These are phyloP conservation scores for Drosophila murphyi DNA, from an alignment of 1,140 invertebrate genomes.

Conservation along the genomic window DNA sequence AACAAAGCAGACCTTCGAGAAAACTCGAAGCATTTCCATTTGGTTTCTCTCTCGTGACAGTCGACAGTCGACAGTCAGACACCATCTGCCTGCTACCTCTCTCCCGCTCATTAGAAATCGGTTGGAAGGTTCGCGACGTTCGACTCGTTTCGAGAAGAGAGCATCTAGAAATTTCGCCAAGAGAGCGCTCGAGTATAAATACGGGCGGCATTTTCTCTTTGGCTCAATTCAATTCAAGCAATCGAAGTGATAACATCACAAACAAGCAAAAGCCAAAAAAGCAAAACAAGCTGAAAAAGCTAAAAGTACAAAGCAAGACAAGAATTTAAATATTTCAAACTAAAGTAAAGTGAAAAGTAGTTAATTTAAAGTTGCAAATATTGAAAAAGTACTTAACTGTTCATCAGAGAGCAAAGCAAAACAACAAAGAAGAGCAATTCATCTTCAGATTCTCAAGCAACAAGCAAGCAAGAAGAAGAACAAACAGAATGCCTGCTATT, in stretches of 20 bases:
- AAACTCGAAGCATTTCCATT: not conserved
- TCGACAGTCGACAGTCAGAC: not conserved
- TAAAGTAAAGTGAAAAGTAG: slow-evolving; percentile 13
- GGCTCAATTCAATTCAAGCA: slow-evolving; percentile 64
- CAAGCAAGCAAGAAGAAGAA: slow-evolving; percentile 7
- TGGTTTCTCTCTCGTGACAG: not conserved
- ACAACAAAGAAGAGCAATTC: not conserved
- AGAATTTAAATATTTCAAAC: slow-evolving; percentile 2
- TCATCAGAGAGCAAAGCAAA: not conserved
- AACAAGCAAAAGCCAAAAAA: slow-evolving; percentile 49
- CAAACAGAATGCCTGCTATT: slow-evolving; percentile 86
- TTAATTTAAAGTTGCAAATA: slow-evolving; percentile 3
- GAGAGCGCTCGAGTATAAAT: slow-evolving; percentile 65
- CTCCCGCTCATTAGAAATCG: slow-evolving; percentile 2
- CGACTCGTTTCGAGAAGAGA: slow-evolving; percentile 44
- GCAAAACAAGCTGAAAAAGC: slow-evolving; percentile 51
- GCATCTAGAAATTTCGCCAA: slow-evolving; percentile 58
- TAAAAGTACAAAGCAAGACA: slow-evolving; percentile 18
- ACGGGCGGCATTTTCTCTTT: slow-evolving; percentile 46
- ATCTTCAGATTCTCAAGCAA: slow-evolving; percentile 1
- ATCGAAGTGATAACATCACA: slow-evolving; percentile 64
- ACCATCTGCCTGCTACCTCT: slow-evolving; percentile 3
- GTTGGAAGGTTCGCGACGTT: slow-evolving; percentile 4
- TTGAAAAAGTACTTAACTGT: not conserved
- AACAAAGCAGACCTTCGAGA: slow-evolving; percentile 15